Percentiles rank a stretch among this genome's conserved stretches.
Conservation (phyloP, 2,113 vertebrate genomes). For the Corythornis cristatus region DNA sequence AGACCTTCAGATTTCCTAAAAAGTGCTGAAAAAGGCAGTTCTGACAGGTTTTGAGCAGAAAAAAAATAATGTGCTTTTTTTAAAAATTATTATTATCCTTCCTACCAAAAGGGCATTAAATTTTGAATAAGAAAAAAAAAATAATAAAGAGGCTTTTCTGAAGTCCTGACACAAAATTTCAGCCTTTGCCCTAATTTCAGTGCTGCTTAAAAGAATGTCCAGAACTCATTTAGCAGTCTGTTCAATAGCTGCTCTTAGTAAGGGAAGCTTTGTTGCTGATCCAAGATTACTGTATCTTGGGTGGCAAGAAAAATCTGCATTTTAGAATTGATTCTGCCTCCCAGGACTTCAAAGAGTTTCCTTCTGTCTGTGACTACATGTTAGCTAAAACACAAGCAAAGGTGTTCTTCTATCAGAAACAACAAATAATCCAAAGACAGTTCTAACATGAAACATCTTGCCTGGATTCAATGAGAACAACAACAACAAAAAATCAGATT, state of each 20-base stretch:
- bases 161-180: not conserved
- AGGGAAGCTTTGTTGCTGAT: not conserved
- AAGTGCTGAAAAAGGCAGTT: not conserved
- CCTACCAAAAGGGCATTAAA: not conserved
- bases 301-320: slow-evolving; percentile 28
- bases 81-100: not conserved
- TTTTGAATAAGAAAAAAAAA: not conserved
- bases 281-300: not conserved
- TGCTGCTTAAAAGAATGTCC: not conserved
- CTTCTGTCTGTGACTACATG: slow-evolving; percentile 33
- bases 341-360: slow-evolving; percentile 48
- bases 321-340: slow-evolving; percentile 12
- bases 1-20: not conserved
- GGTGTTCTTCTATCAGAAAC: slow-evolving; percentile 24
- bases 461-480: slow-evolving; percentile 12
- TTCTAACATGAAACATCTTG: slow-evolving; percentile 28
- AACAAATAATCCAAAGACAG: slow-evolving; percentile 36
- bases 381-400: not conserved
- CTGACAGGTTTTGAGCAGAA: not conserved
- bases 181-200: not conserved
- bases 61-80: not conserved
- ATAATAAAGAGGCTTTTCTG: not conserved
- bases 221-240: not conserved
- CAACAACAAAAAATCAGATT: not conserved
- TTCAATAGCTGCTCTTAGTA: not conserved